Evolutionary conservation across 2,113 vertebrate genomes (phyloP).

Genomic region (Euleptes europaea): DNA sequence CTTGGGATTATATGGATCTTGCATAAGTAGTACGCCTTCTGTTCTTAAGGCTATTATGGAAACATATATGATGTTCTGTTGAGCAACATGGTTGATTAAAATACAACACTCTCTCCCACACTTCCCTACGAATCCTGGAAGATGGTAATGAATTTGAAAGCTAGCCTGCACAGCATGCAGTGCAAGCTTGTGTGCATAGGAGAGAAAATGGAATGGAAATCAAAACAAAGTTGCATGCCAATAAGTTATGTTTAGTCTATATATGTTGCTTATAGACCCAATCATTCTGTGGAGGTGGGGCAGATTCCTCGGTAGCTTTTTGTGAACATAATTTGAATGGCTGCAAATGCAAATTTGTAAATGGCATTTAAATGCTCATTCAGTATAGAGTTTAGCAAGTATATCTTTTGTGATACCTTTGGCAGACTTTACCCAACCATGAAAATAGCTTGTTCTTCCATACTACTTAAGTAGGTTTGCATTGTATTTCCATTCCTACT

Average conservation of each 20-base stretch:
- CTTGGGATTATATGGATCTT: neutral
- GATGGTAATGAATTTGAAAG: neutral
- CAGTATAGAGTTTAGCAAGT: slow-evolving; percentile 24
- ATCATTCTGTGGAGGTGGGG: neutral
- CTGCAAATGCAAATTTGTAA: slow-evolving; percentile 14
- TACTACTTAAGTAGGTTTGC: slow-evolving; percentile 8
- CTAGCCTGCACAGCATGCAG: neutral
- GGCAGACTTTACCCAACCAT: slow-evolving; percentile 21
- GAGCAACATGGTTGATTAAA: neutral
- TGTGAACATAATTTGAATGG: neutral
- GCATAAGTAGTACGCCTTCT: fast-evolving
- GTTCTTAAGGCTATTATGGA: fast-evolving
- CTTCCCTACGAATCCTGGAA: neutral
- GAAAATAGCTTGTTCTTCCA: slow-evolving; percentile 10
- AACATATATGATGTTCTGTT: neutral
- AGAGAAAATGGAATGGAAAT: neutral
- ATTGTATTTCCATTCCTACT: slow-evolving; percentile 27
- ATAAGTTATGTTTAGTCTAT: neutral
- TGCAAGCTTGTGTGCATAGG: neutral
- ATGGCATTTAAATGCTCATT: slow-evolving; percentile 1
- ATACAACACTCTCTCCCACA: neutral
- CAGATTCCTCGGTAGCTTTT: neutral
- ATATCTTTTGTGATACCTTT: slow-evolving; percentile 29
- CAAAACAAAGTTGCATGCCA: neutral
- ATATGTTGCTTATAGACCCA: neutral